These are phyloP conservation scores for Escarpia spicata DNA, from an alignment of 2,888 invertebrate genomes.

Conservation along the genomic window DNA sequence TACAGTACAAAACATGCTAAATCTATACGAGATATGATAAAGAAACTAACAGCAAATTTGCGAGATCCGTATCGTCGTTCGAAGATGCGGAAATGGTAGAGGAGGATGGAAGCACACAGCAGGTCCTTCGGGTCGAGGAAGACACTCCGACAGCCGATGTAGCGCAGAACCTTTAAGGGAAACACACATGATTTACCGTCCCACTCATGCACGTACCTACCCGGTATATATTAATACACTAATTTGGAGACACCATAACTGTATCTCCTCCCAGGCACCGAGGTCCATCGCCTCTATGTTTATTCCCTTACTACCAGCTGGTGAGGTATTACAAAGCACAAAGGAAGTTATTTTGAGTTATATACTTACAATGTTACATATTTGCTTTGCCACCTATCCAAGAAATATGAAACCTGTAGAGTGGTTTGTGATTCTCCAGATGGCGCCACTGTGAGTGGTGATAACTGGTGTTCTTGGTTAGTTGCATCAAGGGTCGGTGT, in stretches of 20 bases:
- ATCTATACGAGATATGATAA: neutral
- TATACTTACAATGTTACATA: no score
- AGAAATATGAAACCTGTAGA: no score
- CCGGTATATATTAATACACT: neutral
- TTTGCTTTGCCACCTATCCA: no score
- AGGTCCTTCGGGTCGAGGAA: constrained; percentile 70
- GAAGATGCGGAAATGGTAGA: constrained; percentile 70
- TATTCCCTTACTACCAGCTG: no score
- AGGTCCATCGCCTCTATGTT: no score
- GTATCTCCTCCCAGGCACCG: neutral
- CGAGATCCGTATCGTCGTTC: constrained; percentile 69
- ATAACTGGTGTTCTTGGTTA: no score
- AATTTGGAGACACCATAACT: neutral
- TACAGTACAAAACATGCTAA: neutral
- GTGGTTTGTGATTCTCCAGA: no score
- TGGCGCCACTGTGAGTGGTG: no score
- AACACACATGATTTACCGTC: neutral
- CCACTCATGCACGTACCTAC: no score
- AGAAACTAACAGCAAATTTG: constrained; percentile 66
- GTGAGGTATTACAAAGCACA: no score
- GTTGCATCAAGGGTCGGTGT: no score
- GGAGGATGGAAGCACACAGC: constrained; percentile 67
- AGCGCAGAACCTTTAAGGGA: constrained; percentile 64
- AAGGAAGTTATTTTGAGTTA: no score
- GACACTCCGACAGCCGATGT: constrained; percentile 65